phyloP scores from a whole-genome alignment of 2,113 vertebrate genomes.

The Heterochromis multidens region DNA sequence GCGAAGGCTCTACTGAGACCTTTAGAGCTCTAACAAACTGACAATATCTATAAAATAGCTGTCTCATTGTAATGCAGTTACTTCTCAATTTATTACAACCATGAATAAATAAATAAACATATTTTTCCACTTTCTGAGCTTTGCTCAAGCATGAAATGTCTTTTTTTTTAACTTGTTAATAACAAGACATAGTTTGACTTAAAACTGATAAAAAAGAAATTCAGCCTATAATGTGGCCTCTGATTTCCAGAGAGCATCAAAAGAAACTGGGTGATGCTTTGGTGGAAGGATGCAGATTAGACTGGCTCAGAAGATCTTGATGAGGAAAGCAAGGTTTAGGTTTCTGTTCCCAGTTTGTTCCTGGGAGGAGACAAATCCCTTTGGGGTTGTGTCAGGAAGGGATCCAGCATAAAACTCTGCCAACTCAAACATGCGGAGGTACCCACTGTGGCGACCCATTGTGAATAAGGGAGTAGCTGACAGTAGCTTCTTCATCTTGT shows the following conservation, averaged over 20 bases:
- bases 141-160: background rate
- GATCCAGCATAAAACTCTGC: background rate
- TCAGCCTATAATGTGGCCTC: background rate
- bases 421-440: no score
- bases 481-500: background rate
- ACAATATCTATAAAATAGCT: background rate
- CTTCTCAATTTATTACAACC: background rate
- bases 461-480: no score
- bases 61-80: background rate
- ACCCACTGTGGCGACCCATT: no score
- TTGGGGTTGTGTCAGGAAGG: background rate
- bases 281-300: background rate
- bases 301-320: background rate
- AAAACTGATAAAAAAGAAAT: background rate
- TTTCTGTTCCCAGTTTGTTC: no score
- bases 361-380: no score
- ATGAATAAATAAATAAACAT: background rate
- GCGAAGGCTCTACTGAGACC: constrained; percentile 38
- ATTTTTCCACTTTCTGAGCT: background rate
- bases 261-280: background rate
- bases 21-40: constrained; percentile 16
- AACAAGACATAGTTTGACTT: background rate
- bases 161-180: background rate
- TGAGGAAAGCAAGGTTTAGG: background rate
- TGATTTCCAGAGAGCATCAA: background rate